Percentiles rank a stretch among this genome's conserved stretches.
phyloP scores from a whole-genome alignment of 2,888 invertebrate genomes.

The Oscheius sp. region DNA sequence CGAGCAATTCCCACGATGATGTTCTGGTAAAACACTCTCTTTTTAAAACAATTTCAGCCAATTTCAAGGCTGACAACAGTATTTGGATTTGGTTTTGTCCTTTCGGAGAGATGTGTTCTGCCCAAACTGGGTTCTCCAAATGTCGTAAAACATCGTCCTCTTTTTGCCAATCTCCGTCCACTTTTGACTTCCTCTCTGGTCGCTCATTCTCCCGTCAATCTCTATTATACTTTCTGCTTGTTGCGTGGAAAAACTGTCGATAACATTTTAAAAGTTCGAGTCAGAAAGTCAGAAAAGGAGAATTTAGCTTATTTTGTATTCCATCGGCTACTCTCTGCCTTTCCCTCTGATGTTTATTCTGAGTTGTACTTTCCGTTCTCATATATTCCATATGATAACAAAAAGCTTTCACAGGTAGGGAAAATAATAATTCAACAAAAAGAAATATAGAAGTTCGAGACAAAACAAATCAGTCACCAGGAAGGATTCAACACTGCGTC shows the following conservation, averaged over 20 bases:
- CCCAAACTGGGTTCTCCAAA: conserved; percentile 55
- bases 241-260: conserved; percentile 11
- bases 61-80: conserved; percentile 43
- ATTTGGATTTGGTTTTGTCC: conserved; percentile 43
- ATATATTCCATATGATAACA: conserved; percentile 48
- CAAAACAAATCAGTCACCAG: conserved; percentile 11
- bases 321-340: conserved; percentile 45
- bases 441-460: conserved; percentile 26
- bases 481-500: conserved; percentile 42
- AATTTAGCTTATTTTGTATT: conserved; percentile 43
- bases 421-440: not conserved
- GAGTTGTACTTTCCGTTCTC: conserved; percentile 45
- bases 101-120: conserved; percentile 50
- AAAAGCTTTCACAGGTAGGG: conserved; percentile 43
- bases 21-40: conserved; percentile 35
- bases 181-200: conserved; percentile 35
- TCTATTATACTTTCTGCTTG: conserved; percentile 16
- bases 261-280: conserved; percentile 11
- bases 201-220: conserved; percentile 17
- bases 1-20: conserved; percentile 44
- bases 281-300: not conserved
- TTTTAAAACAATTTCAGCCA: not conserved
- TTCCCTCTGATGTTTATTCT: conserved; percentile 47
- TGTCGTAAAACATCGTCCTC: conserved; percentile 50
- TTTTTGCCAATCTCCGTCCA: conserved; percentile 52